A percentile compares a stretch with the other conserved stretches of the same genome.
These are phyloP conservation scores for Catostomus latipinnis DNA, from an alignment of 2,797 vertebrate species.

Conservation along the genomic window DNA sequence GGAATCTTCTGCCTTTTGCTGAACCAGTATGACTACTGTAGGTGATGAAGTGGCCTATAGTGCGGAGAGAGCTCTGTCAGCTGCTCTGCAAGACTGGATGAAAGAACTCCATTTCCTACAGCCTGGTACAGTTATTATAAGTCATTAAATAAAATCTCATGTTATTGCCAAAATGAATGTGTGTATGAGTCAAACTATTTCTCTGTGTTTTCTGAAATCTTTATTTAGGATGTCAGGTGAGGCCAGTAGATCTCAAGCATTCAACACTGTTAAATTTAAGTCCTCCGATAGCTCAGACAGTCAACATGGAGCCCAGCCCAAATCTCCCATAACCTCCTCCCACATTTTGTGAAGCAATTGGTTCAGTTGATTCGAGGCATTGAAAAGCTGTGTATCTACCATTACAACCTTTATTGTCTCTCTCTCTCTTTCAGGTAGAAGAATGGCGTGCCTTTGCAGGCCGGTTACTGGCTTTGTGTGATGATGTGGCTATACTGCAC, in stretches of 20 bases:
- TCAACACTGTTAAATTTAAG: slow-evolving; percentile 66
- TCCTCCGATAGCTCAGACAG: slow-evolving; percentile 67
- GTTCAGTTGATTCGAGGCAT: too few species aligned
- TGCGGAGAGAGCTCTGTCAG: slow-evolving; percentile 80
- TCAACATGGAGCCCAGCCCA: slow-evolving; percentile 65
- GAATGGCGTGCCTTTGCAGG: slow-evolving; percentile 78
- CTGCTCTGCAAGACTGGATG: slow-evolving; percentile 84
- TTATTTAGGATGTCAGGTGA: slow-evolving; percentile 72
- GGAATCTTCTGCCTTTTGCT: slow-evolving; percentile 1
- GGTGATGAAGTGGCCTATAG: slow-evolving; percentile 78
- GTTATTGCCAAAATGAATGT: neutral
- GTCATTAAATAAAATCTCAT: too few species aligned
- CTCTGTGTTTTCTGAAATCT: neutral
- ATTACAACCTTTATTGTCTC: neutral
- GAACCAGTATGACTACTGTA: slow-evolving; percentile 49
- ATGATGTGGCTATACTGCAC: slow-evolving; percentile 79
- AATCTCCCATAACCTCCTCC: slow-evolving; percentile 69
- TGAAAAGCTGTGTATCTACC: too few species aligned
- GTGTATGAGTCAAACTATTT: neutral
- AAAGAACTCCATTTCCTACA: slow-evolving; percentile 82
- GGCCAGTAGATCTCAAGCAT: slow-evolving; percentile 67
- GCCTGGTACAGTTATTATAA: slow-evolving; percentile 72
- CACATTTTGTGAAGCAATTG: neutral
- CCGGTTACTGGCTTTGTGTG: slow-evolving; percentile 77
- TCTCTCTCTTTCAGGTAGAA: slow-evolving; percentile 67